A percentile compares a stretch with the other conserved stretches of the same genome.
Conservation (phyloP, 2,888 invertebrate genomes). For the Gryllus longicercus region DNA sequence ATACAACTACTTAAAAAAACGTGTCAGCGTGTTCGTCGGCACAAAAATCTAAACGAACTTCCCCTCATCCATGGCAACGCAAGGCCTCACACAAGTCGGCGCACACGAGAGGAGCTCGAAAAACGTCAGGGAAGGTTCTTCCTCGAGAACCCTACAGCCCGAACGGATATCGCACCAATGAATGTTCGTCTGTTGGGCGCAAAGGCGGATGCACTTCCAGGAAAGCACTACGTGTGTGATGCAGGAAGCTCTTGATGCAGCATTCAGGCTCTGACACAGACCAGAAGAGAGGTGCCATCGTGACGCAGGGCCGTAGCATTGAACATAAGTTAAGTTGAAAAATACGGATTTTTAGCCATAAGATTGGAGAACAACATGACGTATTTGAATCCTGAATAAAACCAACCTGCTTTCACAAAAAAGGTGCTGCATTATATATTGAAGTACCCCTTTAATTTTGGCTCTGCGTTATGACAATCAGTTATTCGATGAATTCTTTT, state of each 20-base stretch:
- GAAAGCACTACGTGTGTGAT: background rate
- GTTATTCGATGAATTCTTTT: no score
- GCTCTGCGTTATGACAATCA: no score
- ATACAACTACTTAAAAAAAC: background rate
- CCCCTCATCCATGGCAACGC: background rate
- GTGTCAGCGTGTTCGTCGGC: background rate
- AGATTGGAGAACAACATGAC: background rate
- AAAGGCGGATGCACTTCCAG: background rate
- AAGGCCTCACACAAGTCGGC: background rate
- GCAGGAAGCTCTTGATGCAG: background rate
- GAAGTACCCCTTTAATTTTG: background rate
- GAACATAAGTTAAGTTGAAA: background rate
- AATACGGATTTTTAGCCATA: background rate
- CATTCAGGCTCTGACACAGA: background rate
- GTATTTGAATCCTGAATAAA: background rate
- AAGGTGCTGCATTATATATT: background rate
- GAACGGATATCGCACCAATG: background rate
- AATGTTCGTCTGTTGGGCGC: background rate
- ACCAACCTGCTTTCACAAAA: background rate
- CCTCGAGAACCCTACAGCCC: background rate
- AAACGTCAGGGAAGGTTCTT: background rate
- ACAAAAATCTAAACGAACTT: background rate
- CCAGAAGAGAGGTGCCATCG: background rate
- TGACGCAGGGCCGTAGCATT: background rate
- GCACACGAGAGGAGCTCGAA: background rate